A percentile compares a stretch with the other conserved stretches of the same genome.
Evolutionary conservation across 2,888 invertebrate species (phyloP).

Genomic region (Dryomyza anilis): DNA sequence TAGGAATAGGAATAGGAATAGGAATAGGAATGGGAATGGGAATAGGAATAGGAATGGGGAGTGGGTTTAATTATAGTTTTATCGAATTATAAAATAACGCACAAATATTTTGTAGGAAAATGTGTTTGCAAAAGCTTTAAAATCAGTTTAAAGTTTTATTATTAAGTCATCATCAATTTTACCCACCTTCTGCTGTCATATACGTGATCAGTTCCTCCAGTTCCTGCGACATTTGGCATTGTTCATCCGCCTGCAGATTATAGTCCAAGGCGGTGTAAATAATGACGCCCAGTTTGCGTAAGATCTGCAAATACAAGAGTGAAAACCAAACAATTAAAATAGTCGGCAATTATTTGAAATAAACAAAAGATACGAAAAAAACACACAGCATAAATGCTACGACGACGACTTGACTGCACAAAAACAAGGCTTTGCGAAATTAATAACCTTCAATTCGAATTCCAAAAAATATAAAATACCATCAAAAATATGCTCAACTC

Average conservation of each 20-base stretch:
- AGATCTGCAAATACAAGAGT: constrained; percentile 68
- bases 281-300: constrained; percentile 79
- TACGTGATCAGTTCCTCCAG: constrained; percentile 84
- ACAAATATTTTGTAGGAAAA: too few relatives aligned
- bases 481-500: too few relatives aligned
- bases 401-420: too few relatives aligned
- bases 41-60: too few relatives aligned
- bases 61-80: too few relatives aligned
- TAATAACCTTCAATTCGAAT: background rate
- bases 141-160: too few relatives aligned
- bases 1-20: too few relatives aligned
- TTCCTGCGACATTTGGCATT: constrained; percentile 82
- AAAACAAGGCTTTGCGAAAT: background rate
- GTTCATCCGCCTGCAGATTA: constrained; percentile 83
- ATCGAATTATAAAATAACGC: too few relatives aligned
- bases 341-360: background rate
- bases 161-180: too few relatives aligned
- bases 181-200: constrained; percentile 76
- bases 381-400: too few relatives aligned
- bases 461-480: background rate
- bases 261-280: constrained; percentile 90
- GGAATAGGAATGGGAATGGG: too few relatives aligned
- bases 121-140: too few relatives aligned
- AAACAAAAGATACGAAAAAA: background rate
- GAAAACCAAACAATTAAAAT: constrained; percentile 45